Conservation (phyloP, 2,888 invertebrate genomes). For the Nowickia ferox region DNA sequence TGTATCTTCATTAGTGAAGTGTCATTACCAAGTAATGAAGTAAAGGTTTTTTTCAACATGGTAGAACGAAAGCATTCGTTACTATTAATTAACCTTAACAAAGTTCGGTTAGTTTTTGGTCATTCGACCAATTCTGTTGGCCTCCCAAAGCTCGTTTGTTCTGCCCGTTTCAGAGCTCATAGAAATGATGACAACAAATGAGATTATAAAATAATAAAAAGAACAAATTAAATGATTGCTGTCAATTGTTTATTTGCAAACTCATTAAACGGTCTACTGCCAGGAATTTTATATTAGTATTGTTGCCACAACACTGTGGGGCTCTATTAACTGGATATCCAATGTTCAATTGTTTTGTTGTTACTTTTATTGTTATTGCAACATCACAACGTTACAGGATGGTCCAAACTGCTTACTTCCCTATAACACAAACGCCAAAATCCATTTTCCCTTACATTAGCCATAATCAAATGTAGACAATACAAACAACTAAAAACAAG, state of each 20-base stretch:
- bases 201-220: slow-evolving; percentile 3
- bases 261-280: slow-evolving; percentile 66
- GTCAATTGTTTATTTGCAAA: slow-evolving; percentile 58
- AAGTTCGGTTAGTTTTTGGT: not conserved
- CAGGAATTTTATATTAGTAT: slow-evolving; percentile 51
- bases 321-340: slow-evolving; percentile 5
- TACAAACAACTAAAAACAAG: slow-evolving; percentile 21
- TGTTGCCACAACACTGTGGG: slow-evolving; percentile 10
- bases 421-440: not conserved
- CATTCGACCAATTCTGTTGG: not conserved
- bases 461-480: slow-evolving; percentile 53
- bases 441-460: slow-evolving; percentile 11
- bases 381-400: slow-evolving; percentile 50
- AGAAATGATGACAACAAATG: slow-evolving; percentile 26
- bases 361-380: slow-evolving; percentile 2
- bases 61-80: not conserved
- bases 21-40: too few relatives aligned
- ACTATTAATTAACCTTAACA: not conserved
- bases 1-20: too few relatives aligned
- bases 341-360: not conserved
- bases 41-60: not conserved
- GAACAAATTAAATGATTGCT: slow-evolving; percentile 32
- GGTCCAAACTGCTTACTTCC: slow-evolving; percentile 15
- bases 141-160: not conserved
- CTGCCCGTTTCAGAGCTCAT: not conserved